Base-by-base conservation (phyloP, 2,797 vertebrate species). In the Australoheros facetus region DNA sequence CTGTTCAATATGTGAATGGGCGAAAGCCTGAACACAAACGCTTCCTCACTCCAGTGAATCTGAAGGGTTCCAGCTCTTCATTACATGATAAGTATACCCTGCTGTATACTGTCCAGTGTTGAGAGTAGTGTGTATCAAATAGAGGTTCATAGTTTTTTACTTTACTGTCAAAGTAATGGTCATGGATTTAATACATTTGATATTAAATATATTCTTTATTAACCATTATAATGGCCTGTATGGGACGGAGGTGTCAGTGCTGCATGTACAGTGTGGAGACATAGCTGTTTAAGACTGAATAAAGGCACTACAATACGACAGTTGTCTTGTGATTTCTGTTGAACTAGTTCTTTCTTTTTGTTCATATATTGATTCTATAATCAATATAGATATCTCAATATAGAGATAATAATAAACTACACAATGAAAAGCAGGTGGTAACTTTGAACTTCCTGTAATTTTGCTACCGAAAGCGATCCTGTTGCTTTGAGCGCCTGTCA, bases 31-130 rank as follows among this genome's bases (percentile, higher is more conserved):
- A 2, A 23, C 54, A 64, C 42, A 5, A 23, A n/a, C 8, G 1
- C n/a, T 54, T 64, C 79, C 62, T 71, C 66, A 82, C 78, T 60
- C n/a, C 0, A 19, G 55, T 71, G 13, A 74, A 74, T 70, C 42
- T 76, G 23, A 81, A 62, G 56, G 17, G 12, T 54, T 58, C 23
- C 17, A 75, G 62, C 32, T 13, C 57, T 74, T 4, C 16, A 64
- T 34, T 58, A 66, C 56, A 56, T 66, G 55, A 17, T 71, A 10
- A 48, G 39, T 81, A 13, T 55, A 12, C 60, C 42, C 21, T 60
- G 2, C 21, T 70, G 17, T 62, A 16, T 1, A 3, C 3, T 59
- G 51, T 2, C 19, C 55, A 53, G 14, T 83, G 58, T 42, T 45
- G 30, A 70, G 5, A 26, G 62, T 55, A 54, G 8, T 10, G n/a